A percentile compares a stretch with the other conserved stretches of the same genome.
Conservation (phyloP, 2,797 vertebrate genomes). For the Esox masquinongy region DNA sequence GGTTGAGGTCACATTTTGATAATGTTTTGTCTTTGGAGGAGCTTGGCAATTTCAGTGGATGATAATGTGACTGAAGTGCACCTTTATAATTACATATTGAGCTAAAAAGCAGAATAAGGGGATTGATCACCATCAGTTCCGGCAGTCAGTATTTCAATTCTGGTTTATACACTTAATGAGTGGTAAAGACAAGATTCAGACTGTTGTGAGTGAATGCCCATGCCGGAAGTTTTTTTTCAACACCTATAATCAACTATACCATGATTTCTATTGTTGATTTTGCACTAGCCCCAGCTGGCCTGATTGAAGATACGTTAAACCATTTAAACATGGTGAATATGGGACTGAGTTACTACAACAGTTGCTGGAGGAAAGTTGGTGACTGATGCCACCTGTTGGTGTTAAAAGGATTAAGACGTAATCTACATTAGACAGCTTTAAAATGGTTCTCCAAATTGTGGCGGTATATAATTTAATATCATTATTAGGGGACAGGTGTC, state of each 20-base stretch:
- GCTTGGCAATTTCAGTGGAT: no score
- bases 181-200: not conserved
- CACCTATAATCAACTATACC: not conserved
- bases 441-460: not conserved
- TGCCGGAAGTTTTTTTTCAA: not conserved
- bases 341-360: not conserved
- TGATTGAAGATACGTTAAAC: not conserved
- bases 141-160: not conserved
- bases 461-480: not conserved
- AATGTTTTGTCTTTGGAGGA: no score
- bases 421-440: not conserved
- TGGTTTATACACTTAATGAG: not conserved
- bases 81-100: no score
- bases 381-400: conserved; percentile 35
- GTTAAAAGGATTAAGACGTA: conserved; percentile 11
- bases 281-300: not conserved
- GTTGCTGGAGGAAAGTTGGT: not conserved
- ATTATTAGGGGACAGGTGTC: not conserved
- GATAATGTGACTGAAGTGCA: no score
- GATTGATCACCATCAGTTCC: not conserved
- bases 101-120: no score
- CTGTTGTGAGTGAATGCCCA: not conserved
- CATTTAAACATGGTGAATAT: not conserved
- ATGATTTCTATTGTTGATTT: not conserved
- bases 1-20: no score